Percentiles rank a stretch among this genome's conserved stretches.
Evolutionary conservation across 2,113 vertebrate species (phyloP).

Genomic region (Erythrocebus patas): DNA sequence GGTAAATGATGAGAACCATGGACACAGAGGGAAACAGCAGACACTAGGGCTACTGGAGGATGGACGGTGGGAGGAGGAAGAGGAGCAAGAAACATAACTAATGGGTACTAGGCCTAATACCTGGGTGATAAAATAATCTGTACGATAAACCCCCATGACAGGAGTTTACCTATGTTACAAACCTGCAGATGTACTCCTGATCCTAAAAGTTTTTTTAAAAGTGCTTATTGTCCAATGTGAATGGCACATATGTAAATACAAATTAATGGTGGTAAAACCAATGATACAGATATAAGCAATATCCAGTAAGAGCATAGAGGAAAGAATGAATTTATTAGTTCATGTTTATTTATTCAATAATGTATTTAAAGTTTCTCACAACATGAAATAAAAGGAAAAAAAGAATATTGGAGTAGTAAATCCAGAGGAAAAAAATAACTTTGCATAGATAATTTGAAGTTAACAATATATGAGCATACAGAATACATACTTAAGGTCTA

Average conservation of each 20-base stretch:
- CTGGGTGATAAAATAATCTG: no score
- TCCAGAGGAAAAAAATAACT: background rate
- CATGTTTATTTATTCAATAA: background rate
- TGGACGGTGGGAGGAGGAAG: no score
- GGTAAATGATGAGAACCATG: no score
- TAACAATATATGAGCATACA: background rate
- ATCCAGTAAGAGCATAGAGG: background rate
- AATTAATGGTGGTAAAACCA: background rate
- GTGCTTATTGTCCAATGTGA: background rate
- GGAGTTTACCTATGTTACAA: no score
- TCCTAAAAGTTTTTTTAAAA: background rate
- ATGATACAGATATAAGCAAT: background rate
- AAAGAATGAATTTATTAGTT: background rate
- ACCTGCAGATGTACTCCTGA: no score
- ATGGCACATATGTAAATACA: background rate
- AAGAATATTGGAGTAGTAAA: background rate
- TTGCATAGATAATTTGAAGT: slow-evolving; percentile 19
- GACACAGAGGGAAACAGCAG: no score
- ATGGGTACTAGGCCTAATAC: no score
- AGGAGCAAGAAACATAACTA: no score
- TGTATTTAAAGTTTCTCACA: background rate
- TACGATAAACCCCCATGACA: no score
- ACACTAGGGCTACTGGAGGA: no score
- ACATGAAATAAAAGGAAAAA: slow-evolving; percentile 5
- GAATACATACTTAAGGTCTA: background rate